Conservation (phyloP, 2,888 invertebrate genomes). For the Diabrotica balteata region DNA sequence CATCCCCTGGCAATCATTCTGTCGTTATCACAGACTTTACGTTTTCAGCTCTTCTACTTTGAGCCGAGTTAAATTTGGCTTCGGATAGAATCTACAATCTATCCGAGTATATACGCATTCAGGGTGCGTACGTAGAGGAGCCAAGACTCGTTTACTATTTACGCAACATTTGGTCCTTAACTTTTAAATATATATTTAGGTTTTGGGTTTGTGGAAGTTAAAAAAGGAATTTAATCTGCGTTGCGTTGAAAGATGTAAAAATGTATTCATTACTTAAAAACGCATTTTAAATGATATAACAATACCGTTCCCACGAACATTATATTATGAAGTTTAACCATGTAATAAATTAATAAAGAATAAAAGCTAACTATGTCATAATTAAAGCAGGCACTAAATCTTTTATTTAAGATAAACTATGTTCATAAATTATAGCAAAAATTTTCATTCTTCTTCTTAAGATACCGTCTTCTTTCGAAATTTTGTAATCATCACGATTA, state of each 20-base stretch:
- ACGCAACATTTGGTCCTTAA: conserved; percentile 13
- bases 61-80: conserved; percentile 38
- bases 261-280: no score
- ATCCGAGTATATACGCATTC: conserved; percentile 40
- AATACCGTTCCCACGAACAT: no score
- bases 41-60: conserved; percentile 41
- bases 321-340: no score
- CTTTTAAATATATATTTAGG: neutral
- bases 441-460: no score
- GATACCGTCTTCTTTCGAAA: no score
- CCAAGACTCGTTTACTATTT: conserved; percentile 7
- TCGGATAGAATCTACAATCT: conserved; percentile 34
- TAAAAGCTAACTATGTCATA: no score
- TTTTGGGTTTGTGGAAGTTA: neutral
- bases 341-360: no score
- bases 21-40: conserved; percentile 48
- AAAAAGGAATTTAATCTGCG: neutral
- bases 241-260: no score
- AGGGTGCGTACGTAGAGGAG: conserved; percentile 36
- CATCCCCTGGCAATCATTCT: conserved; percentile 50
- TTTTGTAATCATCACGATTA: no score
- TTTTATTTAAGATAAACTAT: no score
- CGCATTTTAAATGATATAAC: neutral
- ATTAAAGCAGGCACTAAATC: no score
- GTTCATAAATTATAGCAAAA: no score